Percentiles rank a stretch among this genome's conserved stretches.
Evolutionary conservation across 1,140 invertebrate genomes (phyloP).

Genomic region (Drosophila kurseongensis): DNA sequence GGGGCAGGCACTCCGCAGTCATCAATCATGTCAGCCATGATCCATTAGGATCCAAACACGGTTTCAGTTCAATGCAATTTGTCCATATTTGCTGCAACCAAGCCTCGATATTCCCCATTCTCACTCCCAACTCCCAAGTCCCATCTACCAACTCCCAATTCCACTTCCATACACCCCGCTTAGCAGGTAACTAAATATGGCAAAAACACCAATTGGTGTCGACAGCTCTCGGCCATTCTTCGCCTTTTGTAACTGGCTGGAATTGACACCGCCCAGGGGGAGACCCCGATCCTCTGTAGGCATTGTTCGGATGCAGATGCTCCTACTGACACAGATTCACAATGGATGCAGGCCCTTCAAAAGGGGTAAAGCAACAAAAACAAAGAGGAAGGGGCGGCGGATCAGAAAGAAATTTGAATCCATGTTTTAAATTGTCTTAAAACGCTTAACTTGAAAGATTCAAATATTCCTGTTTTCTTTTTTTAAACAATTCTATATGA

Average conservation of each 20-base stretch:
- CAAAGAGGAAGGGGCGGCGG: not conserved
- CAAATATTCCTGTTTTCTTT: too few species aligned
- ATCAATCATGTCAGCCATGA: slow-evolving; percentile 37
- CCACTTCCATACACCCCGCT: not conserved
- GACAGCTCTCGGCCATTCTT: slow-evolving; percentile 37
- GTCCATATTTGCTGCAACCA: slow-evolving; percentile 59
- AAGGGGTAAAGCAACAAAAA: not conserved
- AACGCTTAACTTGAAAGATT: too few species aligned
- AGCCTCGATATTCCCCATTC: slow-evolving; percentile 24
- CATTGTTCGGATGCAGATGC: slow-evolving; percentile 30
- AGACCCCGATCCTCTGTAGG: not conserved
- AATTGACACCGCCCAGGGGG: slow-evolving; percentile 29
- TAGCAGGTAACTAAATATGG: slow-evolving; percentile 71
- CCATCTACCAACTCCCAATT: not conserved
- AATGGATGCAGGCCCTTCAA: slow-evolving; percentile 16
- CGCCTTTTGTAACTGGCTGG: slow-evolving; percentile 16
- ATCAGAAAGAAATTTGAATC: not conserved
- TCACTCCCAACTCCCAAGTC: not conserved
- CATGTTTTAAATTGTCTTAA: not conserved
- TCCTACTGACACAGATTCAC: slow-evolving; percentile 51
- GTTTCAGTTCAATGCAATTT: slow-evolving; percentile 67
- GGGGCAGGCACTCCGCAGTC: not conserved
- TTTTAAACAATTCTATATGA: too few species aligned
- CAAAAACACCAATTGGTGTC: slow-evolving; percentile 54
- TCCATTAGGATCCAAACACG: slow-evolving; percentile 54